A percentile compares a stretch with the other conserved stretches of the same genome.
These are phyloP conservation scores for Nephila pilipes DNA, from an alignment of 1,140 invertebrate species.

Conservation along the genomic window DNA sequence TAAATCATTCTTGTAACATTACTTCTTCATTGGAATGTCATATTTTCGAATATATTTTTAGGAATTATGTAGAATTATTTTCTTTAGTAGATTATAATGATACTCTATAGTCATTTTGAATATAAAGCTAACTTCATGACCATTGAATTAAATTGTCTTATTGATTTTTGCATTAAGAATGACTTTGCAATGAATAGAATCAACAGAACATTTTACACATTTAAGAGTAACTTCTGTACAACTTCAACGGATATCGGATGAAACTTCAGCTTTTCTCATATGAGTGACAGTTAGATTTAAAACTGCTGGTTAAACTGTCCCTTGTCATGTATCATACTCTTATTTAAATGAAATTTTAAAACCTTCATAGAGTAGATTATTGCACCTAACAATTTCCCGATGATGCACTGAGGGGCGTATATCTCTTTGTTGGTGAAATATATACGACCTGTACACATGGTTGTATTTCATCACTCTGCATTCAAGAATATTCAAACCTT, in stretches of 20 bases:
- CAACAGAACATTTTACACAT: too few relatives aligned
- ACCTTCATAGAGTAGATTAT: neutral
- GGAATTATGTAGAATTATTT: too few relatives aligned
- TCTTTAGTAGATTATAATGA: too few relatives aligned
- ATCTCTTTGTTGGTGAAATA: neutral
- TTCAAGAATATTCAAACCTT: neutral
- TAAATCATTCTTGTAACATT: too few relatives aligned
- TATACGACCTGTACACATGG: neutral
- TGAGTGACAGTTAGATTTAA: conserved; percentile 23
- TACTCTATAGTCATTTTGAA: too few relatives aligned
- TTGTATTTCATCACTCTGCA: neutral
- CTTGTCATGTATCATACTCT: neutral
- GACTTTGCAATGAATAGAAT: too few relatives aligned
- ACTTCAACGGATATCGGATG: neutral
- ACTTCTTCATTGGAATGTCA: too few relatives aligned
- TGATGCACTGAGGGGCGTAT: neutral
- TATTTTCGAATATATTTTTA: too few relatives aligned
- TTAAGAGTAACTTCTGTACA: too few relatives aligned
- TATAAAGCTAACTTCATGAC: too few relatives aligned
- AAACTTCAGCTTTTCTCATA: conserved; percentile 30
- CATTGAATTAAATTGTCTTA: too few relatives aligned
- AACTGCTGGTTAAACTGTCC: neutral
- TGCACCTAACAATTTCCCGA: neutral
- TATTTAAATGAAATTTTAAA: conserved; percentile 11
- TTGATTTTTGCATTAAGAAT: too few relatives aligned